Percentiles rank a stretch among this genome's conserved stretches.
phyloP scores from a whole-genome alignment of 2,888 invertebrate genomes.

The Omphaloscelis lunosa region DNA sequence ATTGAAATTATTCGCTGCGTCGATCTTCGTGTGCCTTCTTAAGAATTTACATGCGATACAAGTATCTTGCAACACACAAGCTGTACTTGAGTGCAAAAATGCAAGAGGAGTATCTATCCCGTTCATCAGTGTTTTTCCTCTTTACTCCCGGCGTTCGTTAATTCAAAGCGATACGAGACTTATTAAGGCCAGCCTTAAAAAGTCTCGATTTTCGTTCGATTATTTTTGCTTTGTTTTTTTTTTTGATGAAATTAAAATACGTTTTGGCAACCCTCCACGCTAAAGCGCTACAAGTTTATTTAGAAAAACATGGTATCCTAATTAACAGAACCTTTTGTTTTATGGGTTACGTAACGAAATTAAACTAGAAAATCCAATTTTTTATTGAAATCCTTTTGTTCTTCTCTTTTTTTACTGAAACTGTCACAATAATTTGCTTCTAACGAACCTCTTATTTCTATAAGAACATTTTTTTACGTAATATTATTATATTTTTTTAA shows the following conservation, averaged over 20 bases:
- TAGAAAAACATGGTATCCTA: slow-evolving; percentile 59
- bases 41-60: background rate
- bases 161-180: slow-evolving; percentile 52
- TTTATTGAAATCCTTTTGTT: slow-evolving; percentile 9
- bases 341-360: slow-evolving; percentile 11
- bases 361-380: background rate
- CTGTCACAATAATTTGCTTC: background rate
- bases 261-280: slow-evolving; percentile 56
- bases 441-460: too few species aligned
- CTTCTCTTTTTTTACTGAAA: background rate
- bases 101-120: background rate
- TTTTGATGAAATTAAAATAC: slow-evolving; percentile 64
- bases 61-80: background rate
- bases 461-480: background rate
- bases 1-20: background rate
- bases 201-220: slow-evolving; percentile 54
- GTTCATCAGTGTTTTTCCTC: too few species aligned
- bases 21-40: too few species aligned
- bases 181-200: slow-evolving; percentile 29
- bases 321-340: slow-evolving; percentile 61
- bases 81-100: slow-evolving; percentile 11
- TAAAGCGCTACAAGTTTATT: slow-evolving; percentile 61
- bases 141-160: slow-evolving; percentile 29
- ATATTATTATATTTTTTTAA: background rate
- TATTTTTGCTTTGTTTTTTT: slow-evolving; percentile 45